Percentiles rank a stretch among this genome's conserved stretches.
Conservation (phyloP, 2,888 invertebrate species). For the Pimpla rufipes region DNA sequence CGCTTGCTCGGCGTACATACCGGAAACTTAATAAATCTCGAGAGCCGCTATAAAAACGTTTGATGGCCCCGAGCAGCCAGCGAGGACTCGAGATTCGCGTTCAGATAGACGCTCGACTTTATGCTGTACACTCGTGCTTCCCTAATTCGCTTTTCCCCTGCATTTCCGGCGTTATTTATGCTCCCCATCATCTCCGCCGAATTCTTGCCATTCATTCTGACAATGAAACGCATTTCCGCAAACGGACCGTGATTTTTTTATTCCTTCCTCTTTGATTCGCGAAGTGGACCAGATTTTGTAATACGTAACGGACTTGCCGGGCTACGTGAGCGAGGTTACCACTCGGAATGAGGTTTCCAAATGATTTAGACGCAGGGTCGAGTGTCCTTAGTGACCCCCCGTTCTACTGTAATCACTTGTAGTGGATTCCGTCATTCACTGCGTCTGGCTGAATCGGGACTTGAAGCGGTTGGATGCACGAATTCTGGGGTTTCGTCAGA, state of each 20-base stretch:
- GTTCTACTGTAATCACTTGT: conserved; percentile 68
- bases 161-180: conserved; percentile 44
- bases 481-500: conserved; percentile 57
- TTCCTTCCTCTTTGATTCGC: not conserved
- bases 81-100: not conserved
- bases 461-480: conserved; percentile 62
- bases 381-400: conserved; percentile 51
- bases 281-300: conserved; percentile 22
- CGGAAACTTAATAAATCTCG: conserved; percentile 71
- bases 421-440: conserved; percentile 66
- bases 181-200: conserved; percentile 33
- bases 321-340: conserved; percentile 6
- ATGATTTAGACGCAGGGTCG: conserved; percentile 62
- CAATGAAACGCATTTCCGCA: conserved; percentile 47
- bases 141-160: conserved; percentile 37
- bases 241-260: conserved; percentile 44
- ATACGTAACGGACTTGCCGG: conserved; percentile 36
- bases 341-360: conserved; percentile 49
- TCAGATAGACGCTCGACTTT: conserved; percentile 31
- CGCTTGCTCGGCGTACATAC: conserved; percentile 56
- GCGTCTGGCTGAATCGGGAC: conserved; percentile 38
- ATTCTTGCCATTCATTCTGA: conserved; percentile 33
- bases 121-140: conserved; percentile 18
- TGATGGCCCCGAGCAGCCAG: conserved; percentile 57
- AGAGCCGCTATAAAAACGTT: conserved; percentile 67